Evolutionary conservation across 2,888 invertebrate species (phyloP), one percentile per base, ranked within the genome.

Genomic region (Cremastobaeus sp.): DNA sequence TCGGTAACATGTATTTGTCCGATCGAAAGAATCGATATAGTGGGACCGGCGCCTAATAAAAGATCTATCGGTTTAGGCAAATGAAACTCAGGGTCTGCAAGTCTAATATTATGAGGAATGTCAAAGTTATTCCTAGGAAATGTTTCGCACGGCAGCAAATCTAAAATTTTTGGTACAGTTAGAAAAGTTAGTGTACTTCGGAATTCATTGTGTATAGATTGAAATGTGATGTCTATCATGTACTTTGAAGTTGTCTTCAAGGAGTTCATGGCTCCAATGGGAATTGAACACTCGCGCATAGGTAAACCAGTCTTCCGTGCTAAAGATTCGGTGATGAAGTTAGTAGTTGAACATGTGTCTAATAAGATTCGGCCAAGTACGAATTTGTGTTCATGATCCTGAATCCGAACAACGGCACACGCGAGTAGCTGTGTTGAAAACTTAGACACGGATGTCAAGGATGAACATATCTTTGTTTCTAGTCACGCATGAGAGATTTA

Each of bases 1-100:
- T 18, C 9, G 1, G 74, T 60, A 1, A 76, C 20, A 15, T 76
- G 71, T 0, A 77, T 70, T 30, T 75, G 69, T 1, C 73, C 75
- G 9, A 76, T 48, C 11, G 52, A 69, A 1, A 77, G 48, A 1
- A 78, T 12, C 0, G 77, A 75, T 1, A 74, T 18, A 0, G 64
- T 66, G 0, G 64, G n/a, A 0, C 74, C 77, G 1, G 73, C 12
- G 0, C 66, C 69, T 1, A 77, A 41, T 4, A 77, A 14, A 28
- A 76, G 48, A 17, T 76, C 76, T 0, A 77, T 41, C 0, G 66
- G 14, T 11, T 2, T 5, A 0, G 76, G 68, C 11, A 65, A 3
- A 20, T 75, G 73, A 34, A 76, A 77, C 20, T 68, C 14, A 0
- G 77, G 73, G 50, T 77, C 73, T 0, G 76, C 76, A 0, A 77